These are phyloP conservation scores for Helostoma temminkii DNA, from an alignment of 2,797 vertebrate genomes.

Conservation along the genomic window DNA sequence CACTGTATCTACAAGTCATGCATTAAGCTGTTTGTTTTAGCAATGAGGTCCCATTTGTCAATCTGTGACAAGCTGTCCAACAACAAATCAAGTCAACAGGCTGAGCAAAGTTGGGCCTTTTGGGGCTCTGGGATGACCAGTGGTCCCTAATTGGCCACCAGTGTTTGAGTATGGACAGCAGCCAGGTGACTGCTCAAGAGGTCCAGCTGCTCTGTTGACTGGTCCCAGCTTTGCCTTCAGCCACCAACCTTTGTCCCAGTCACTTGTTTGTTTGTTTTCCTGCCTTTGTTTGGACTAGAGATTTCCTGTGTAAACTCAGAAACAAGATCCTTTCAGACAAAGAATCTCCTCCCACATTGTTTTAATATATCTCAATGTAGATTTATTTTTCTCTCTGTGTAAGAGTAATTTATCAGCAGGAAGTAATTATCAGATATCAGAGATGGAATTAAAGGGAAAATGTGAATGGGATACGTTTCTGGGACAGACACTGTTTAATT, in stretches of 20 bases:
- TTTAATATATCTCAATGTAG: conserved; percentile 26
- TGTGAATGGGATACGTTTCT: conserved; percentile 23
- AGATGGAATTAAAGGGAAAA: conserved; percentile 7
- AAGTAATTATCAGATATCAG: conserved; percentile 30
- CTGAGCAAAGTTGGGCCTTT: conserved; percentile 54
- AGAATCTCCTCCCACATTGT: conserved; percentile 33
- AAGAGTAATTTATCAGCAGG: conserved; percentile 28
- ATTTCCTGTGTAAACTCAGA: conserved; percentile 77
- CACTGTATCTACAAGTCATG: conserved; percentile 51
- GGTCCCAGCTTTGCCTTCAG: conserved; percentile 39
- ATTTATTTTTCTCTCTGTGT: conserved; percentile 52
- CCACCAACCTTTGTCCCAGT: conserved; percentile 46
- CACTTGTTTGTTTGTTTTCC: conserved; percentile 81
- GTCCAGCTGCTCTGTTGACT: conserved; percentile 61
- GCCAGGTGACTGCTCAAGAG: conserved; percentile 65
- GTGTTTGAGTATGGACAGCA: conserved; percentile 66
- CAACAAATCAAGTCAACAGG: conserved; percentile 65
- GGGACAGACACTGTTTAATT: neutral
- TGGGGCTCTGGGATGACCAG: conserved; percentile 42
- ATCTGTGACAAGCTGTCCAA: conserved; percentile 58
- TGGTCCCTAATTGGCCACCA: conserved; percentile 50
- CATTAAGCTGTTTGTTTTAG: conserved; percentile 75
- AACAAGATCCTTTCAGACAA: conserved; percentile 54
- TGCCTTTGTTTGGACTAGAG: conserved; percentile 79
- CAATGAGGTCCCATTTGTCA: conserved; percentile 73